Conservation (phyloP, 2,113 vertebrate genomes). For the Ochotona princeps region DNA sequence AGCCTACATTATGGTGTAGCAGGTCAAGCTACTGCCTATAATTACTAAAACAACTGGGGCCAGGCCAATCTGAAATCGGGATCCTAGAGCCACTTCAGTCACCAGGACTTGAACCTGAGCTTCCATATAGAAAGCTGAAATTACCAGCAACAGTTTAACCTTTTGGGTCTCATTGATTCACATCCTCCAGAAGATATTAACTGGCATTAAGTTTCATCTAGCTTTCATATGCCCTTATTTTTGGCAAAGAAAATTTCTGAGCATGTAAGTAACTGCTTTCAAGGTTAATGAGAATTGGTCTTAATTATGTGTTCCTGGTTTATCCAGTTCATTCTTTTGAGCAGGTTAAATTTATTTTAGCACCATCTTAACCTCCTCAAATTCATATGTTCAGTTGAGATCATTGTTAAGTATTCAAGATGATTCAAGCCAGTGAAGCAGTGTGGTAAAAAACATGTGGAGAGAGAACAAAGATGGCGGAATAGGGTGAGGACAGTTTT, state of each 20-base stretch:
- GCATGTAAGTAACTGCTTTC: neutral
- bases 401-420: neutral
- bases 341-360: neutral
- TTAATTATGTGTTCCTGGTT: neutral
- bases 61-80: no score
- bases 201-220: neutral
- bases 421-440: neutral
- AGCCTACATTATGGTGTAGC: no score
- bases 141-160: no score
- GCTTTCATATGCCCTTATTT: neutral
- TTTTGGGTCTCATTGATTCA: no score
- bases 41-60: no score
- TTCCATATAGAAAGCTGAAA: no score
- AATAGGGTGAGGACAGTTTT: no score
- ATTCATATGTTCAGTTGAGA: neutral
- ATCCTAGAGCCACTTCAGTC: no score
- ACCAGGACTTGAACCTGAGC: no score
- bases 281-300: neutral
- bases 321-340: neutral
- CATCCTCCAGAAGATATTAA: neutral
- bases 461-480: no score
- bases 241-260: neutral
- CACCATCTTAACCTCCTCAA: neutral
- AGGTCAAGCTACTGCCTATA: no score
- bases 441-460: neutral